These are phyloP conservation scores for Chrysolina oricalcia DNA, from an alignment of 2,888 invertebrate genomes.

Conservation along the genomic window DNA sequence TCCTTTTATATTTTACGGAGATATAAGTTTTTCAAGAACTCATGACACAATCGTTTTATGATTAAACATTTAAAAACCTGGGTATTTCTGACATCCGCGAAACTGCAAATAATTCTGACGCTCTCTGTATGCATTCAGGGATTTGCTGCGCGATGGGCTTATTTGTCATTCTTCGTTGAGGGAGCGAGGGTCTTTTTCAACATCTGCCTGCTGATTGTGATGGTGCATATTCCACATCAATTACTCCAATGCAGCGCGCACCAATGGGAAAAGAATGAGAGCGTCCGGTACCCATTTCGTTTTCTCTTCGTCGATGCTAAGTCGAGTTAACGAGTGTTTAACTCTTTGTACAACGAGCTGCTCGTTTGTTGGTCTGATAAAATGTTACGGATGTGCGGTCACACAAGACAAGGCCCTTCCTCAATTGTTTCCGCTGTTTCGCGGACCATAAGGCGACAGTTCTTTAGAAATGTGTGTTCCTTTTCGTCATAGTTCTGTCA, in stretches of 20 bases:
- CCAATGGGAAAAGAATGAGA: constrained; percentile 1
- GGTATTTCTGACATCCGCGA: no score
- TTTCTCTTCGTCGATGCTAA: constrained; percentile 18
- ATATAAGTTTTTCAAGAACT: no score
- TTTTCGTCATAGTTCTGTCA: neutral
- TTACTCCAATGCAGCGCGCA: neutral
- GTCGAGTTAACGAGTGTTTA: constrained; percentile 3
- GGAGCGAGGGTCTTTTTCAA: constrained; percentile 15
- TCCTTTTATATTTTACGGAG: no score
- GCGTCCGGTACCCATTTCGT: constrained; percentile 10
- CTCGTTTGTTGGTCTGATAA: constrained; percentile 6
- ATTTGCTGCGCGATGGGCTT: neutral
- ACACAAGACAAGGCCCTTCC: constrained; percentile 22
- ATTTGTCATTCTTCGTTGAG: neutral
- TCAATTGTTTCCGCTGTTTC: constrained; percentile 12
- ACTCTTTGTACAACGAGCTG: neutral
- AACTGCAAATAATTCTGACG: neutral
- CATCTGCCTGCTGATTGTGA: constrained; percentile 20
- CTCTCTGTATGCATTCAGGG: neutral
- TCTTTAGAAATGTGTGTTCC: neutral
- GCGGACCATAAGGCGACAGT: neutral
- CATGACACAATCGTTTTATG: no score
- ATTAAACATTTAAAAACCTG: no score
- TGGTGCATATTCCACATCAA: constrained; percentile 23
- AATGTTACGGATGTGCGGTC: constrained; percentile 22